Base-by-base conservation (phyloP, 2,113 vertebrate genomes). In the Coptodon bakossiorum region DNA sequence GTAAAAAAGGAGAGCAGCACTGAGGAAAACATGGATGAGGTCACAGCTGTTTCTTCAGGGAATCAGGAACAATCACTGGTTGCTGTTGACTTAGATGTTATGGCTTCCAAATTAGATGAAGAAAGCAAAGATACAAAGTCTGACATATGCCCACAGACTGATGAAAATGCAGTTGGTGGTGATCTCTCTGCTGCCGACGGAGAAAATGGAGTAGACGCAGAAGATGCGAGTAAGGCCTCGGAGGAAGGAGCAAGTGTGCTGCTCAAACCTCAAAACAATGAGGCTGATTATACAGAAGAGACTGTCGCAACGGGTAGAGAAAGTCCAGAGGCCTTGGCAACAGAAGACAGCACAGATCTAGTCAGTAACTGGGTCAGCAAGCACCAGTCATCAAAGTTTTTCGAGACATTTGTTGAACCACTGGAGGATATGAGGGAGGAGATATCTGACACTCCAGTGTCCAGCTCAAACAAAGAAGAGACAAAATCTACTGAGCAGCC, bases 361-460 rank as follows among this genome's bases (percentile, higher is more conserved):
- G 96, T 97, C 50, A 93, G 89, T 7, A 96, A 95, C 92, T 97
- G 96, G 96, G 89, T 97, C 3, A 94, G 85, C 43, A 27, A 87
- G 68, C 96, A 97, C 89, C 96, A 96, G 56, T 68, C 87, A 0
- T 94, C 95, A 17, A 95, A 89, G 86, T 96, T 79, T 52, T 97
- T 97, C 24, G 91, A 97, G 91, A 97, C 90, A 0, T 97, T 95
- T 76, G 91, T 96, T 0, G 96, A 96, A 76, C 96, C 96, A 3
- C 73, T 96, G 22, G 96, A 97, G 9, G 95, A 96, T 71, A 63
- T 95, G 14, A 94, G 54, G 45, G 91, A 87, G 6, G 63, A 78
- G 4, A 19, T 40, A 3, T 4, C 90, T 5, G 84, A 91, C 0
- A 2, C 24, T 16, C n/a, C 81, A 27, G 13, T 17, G 5, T 7